Base-by-base conservation (phyloP, 2,888 invertebrate species). In the Protonemura montana region DNA sequence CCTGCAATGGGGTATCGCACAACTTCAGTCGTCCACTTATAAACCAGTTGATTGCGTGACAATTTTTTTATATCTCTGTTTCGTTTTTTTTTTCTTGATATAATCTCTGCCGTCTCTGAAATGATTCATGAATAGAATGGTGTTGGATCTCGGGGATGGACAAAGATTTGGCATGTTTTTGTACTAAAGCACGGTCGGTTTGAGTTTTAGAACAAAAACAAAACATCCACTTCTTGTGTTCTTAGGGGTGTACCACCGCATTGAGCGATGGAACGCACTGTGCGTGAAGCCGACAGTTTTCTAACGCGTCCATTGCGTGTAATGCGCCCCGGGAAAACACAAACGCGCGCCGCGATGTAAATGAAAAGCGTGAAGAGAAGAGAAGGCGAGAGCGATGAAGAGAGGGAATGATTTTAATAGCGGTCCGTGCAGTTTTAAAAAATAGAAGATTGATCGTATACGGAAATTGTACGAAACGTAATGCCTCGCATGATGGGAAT, bases 131-230 rank as follows among this genome's bases (percentile, higher is more conserved):
- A 59, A 59, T 59, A 59, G 59, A 59, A 59, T 21, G 59, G 59
- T 59, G 59, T 59, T 21, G 59, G 59, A 59, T 59, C n/a, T 35
- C 59, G 59, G 16, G 59, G 21, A 59, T 21, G 59, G 59, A 59
- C 59, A 59, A 59, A 59, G 59, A 59, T 59, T 59, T 59, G 59
- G 59, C 59, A 21, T 59, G 59, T 59, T 59, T 59, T 59, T 59
- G 13, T 10, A 2, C 16, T 59, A 10, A 21, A 10, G 6, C 1
- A 10, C 59, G 59, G 59, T 21, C 59, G 59, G 59, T 59, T 59
- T 59, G 59, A 59, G 59, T 59, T 59, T 10, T 21, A 59, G 59
- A 21, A 59, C 59, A 59, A 59, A 59, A 59, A 59, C 59, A 59
- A 59, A 59, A 59, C 59, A 59, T 59, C 59, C 59, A 59, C 59